Conservation (phyloP, 92 coral and sea anemone genomes). For the Porites cylindrica region DNA sequence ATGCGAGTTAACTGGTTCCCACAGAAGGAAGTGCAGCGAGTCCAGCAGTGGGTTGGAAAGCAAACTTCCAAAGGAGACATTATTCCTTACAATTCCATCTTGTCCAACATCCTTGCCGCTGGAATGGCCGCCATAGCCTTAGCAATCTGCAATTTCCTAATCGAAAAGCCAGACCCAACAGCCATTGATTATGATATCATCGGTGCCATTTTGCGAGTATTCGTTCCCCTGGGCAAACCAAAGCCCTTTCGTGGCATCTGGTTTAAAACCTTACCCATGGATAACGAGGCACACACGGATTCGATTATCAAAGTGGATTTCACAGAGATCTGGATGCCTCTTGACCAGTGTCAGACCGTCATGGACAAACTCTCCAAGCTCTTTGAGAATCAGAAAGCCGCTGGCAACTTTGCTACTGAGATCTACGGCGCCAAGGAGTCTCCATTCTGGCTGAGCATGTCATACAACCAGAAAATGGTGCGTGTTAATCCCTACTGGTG, state of each 20-base stretch:
- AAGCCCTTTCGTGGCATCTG: slow-evolving; percentile 52
- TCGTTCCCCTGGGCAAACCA: slow-evolving; percentile 32
- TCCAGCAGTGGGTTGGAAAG: slow-evolving; percentile 69
- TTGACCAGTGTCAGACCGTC: slow-evolving; percentile 61
- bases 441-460: slow-evolving; percentile 81
- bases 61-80: slow-evolving; percentile 22
- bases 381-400: slow-evolving; percentile 56
- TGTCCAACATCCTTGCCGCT: slow-evolving; percentile 29
- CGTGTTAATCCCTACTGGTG: slow-evolving; percentile 82
- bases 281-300: slow-evolving; percentile 67
- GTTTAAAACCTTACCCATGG: slow-evolving; percentile 73
- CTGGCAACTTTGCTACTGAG: slow-evolving; percentile 73
- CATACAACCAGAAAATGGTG: slow-evolving; percentile 63
- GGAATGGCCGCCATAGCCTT: slow-evolving; percentile 60
- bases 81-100: slow-evolving; percentile 31
- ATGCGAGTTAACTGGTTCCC: slow-evolving; percentile 78
- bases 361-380: slow-evolving; percentile 53
- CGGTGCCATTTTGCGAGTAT: slow-evolving; percentile 38
- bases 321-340: slow-evolving; percentile 81
- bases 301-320: slow-evolving; percentile 56
- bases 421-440: slow-evolving; percentile 77
- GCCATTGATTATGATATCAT: slow-evolving; percentile 27
- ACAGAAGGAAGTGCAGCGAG: slow-evolving; percentile 61
- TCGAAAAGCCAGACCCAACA: slow-evolving; percentile 35
- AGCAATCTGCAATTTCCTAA: slow-evolving; percentile 45